Percentiles rank a stretch among this genome's conserved stretches.
phyloP scores from a whole-genome alignment of 30 jellyfish, hydroid and myxozoan species.

The Hydra vulgaris region DNA sequence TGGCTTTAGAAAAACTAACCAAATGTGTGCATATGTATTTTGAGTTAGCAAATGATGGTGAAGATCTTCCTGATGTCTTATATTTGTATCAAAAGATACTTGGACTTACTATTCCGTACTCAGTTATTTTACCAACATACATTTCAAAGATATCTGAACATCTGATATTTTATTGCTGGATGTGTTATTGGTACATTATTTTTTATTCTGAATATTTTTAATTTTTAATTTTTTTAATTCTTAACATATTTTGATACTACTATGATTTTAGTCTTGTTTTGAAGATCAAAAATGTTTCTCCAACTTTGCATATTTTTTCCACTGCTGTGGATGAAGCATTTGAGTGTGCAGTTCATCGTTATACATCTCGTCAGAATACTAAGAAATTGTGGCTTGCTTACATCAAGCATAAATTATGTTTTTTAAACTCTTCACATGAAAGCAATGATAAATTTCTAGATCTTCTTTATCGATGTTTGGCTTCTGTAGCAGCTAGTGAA shows the following conservation, averaged over 20 bases:
- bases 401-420: slow-evolving; percentile 21
- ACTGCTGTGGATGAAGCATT: slow-evolving; percentile 68
- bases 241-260: neutral
- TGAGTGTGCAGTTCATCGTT: slow-evolving; percentile 57
- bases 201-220: neutral
- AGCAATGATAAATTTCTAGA: slow-evolving; percentile 15
- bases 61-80: slow-evolving; percentile 17
- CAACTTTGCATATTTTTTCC: slow-evolving; percentile 15
- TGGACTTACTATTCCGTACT: slow-evolving; percentile 15
- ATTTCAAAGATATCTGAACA: slow-evolving; percentile 28
- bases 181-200: slow-evolving; percentile 34
- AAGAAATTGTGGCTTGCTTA: slow-evolving; percentile 51
- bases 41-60: slow-evolving; percentile 12
- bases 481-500: slow-evolving; percentile 39
- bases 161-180: slow-evolving; percentile 23
- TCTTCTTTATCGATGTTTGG: slow-evolving; percentile 36
- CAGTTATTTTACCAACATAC: slow-evolving; percentile 13
- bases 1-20: slow-evolving; percentile 29
- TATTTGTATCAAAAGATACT: slow-evolving; percentile 18
- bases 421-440: neutral
- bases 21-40: slow-evolving; percentile 25
- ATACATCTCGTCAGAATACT: slow-evolving; percentile 48
- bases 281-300: slow-evolving; percentile 21
- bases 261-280: slow-evolving; percentile 36
- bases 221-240: too few species aligned